A percentile compares a stretch with the other conserved stretches of the same genome.
Evolutionary conservation across 2,113 vertebrate genomes (phyloP).

Genomic region (Orientallactaga bullata): DNA sequence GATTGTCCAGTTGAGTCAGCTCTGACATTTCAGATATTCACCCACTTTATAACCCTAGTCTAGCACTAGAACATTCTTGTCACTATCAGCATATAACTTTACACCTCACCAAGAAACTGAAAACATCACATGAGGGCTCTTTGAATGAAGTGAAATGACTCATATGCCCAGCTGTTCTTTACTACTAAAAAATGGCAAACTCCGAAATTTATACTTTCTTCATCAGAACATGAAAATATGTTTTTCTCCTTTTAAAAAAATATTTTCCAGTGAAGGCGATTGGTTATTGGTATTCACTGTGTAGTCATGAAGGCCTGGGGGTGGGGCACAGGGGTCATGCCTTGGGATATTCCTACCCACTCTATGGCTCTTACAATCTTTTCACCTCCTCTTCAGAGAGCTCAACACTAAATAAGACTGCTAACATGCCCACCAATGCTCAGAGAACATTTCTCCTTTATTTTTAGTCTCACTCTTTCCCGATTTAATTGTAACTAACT

Average conservation of each 20-base stretch:
- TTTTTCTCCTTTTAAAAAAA: neutral
- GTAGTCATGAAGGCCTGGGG: no score
- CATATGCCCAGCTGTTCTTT: neutral
- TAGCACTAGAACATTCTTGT: slow-evolving; percentile 30
- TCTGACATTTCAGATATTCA: neutral
- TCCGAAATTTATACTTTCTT: slow-evolving; percentile 12
- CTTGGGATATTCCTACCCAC: no score
- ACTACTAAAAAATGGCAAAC: slow-evolving; percentile 3
- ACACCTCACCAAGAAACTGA: neutral
- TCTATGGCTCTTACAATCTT: no score
- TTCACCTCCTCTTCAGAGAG: no score
- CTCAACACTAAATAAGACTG: no score
- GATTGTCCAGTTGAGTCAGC: neutral
- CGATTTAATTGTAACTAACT: slow-evolving; percentile 3
- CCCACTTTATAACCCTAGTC: neutral
- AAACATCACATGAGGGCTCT: neutral
- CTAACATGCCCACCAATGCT: no score
- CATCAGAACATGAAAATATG: neutral
- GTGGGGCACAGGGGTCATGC: no score
- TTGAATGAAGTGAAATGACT: slow-evolving; percentile 5
- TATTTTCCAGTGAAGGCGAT: no score
- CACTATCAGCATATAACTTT: neutral
- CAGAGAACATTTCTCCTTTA: neutral
- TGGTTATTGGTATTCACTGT: no score
- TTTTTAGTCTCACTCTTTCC: slow-evolving; percentile 13